A percentile compares a stretch with the other conserved stretches of the same genome.
Evolutionary conservation across 2,797 vertebrate genomes (phyloP).

Genomic region (Muscicapa comitata): DNA sequence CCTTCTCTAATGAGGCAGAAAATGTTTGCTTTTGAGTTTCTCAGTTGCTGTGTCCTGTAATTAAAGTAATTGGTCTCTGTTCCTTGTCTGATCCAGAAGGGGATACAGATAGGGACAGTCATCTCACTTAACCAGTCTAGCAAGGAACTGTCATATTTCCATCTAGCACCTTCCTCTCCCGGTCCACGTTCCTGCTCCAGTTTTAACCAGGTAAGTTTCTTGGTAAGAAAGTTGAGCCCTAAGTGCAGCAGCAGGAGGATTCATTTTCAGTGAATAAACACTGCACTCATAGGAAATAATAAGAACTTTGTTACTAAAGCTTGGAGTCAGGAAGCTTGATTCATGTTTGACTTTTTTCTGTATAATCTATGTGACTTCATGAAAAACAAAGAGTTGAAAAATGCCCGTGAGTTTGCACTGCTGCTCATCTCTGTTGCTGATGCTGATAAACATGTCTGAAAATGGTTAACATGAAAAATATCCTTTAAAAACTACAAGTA

Average conservation of each 20-base stretch:
- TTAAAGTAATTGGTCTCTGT: not conserved
- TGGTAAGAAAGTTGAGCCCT: not conserved
- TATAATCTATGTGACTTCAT: not conserved
- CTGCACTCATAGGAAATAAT: not conserved
- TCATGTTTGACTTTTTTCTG: not conserved
- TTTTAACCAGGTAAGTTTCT: not conserved
- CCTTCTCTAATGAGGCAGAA: conserved; percentile 6
- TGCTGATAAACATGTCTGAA: not conserved
- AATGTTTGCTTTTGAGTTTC: conserved; percentile 8
- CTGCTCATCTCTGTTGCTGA: not conserved
- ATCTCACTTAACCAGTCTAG: conserved; percentile 1
- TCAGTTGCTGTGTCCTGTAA: not conserved
- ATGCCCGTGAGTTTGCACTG: not conserved
- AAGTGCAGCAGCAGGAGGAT: not conserved
- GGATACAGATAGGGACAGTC: not conserved
- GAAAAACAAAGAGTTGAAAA: not conserved
- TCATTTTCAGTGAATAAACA: not conserved
- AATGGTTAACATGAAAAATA: not conserved
- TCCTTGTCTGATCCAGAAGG: not conserved
- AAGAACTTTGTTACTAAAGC: not conserved
- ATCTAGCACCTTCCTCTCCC: not conserved
- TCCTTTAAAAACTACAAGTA: not conserved
- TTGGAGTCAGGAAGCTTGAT: not conserved
- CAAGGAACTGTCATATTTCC: not conserved
- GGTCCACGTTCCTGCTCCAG: not conserved